phyloP scores from a whole-genome alignment of 2,113 vertebrate species.

The Apteryx mantelli region DNA sequence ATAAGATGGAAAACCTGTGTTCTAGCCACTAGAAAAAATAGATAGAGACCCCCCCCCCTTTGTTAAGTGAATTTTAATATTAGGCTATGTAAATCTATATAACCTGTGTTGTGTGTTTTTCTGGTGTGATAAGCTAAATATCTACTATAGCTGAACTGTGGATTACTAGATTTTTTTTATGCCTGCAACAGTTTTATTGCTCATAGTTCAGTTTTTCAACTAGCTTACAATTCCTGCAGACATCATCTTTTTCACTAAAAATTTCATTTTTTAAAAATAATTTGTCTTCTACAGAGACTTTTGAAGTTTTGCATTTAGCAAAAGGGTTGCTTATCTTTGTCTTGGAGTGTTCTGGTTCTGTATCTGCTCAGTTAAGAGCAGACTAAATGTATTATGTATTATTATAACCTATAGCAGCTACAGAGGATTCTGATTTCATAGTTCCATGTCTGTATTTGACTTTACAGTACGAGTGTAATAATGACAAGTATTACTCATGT shows the following conservation, averaged over 20 bases:
- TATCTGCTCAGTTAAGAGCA: not conserved
- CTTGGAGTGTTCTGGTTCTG: not conserved
- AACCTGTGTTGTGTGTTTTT: not conserved
- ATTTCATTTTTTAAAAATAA: not conserved
- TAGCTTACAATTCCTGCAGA: no score
- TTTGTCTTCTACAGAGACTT: not conserved
- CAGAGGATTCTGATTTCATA: not conserved
- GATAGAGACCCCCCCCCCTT: not conserved
- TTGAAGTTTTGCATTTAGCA: not conserved
- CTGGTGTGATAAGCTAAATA: no score
- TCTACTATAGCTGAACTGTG: no score
- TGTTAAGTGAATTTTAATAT: not conserved
- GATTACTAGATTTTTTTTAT: not conserved
- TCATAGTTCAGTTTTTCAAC: not conserved
- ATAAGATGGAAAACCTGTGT: not conserved
- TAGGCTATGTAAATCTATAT: not conserved
- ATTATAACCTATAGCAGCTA: not conserved
- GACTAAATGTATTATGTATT: not conserved
- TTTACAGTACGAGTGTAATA: not conserved
- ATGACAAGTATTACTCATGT: accelerated
- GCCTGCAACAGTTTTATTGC: not conserved
- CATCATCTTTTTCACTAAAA: not conserved
- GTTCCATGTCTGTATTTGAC: not conserved
- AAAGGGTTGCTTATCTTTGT: not conserved
- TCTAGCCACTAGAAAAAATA: not conserved